phyloP scores from a whole-genome alignment of 2,888 invertebrate genomes.

The Marronus borbonicus region DNA sequence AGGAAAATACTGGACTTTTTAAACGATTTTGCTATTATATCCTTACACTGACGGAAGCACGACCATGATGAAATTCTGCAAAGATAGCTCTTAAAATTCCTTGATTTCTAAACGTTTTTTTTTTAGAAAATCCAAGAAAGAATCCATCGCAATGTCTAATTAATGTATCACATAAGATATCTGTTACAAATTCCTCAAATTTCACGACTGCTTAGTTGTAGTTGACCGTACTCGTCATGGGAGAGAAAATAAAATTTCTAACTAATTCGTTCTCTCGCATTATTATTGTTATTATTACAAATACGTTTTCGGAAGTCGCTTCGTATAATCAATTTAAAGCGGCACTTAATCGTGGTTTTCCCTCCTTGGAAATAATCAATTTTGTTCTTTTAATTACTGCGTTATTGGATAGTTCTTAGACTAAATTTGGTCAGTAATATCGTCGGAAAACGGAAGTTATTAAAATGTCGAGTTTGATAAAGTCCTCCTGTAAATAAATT shows the following conservation, averaged over 20 bases:
- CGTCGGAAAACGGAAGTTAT: slow-evolving; percentile 8
- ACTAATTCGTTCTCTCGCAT: slow-evolving; percentile 1
- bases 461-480: slow-evolving; percentile 7
- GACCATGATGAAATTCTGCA: too few species aligned
- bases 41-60: too few species aligned
- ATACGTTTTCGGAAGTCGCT: slow-evolving; percentile 5
- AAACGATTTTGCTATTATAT: too few species aligned
- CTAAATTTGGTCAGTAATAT: slow-evolving; percentile 17
- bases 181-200: not conserved
- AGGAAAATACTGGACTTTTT: too few species aligned
- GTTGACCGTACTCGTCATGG: slow-evolving; percentile 2
- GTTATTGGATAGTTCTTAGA: slow-evolving; percentile 9
- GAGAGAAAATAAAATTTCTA: not conserved
- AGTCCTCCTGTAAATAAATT: not conserved
- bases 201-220: not conserved
- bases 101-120: too few species aligned
- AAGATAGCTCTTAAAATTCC: too few species aligned
- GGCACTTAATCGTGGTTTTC: slow-evolving; percentile 19
- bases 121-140: too few species aligned
- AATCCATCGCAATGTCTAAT: too few species aligned
- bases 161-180: too few species aligned
- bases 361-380: slow-evolving; percentile 31
- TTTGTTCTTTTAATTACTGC: slow-evolving; percentile 24
- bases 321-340: slow-evolving; percentile 22
- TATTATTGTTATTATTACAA: not conserved